Evolutionary conservation across 1,140 invertebrate species (phyloP).

Genomic region (Saccostrea cuccullata): DNA sequence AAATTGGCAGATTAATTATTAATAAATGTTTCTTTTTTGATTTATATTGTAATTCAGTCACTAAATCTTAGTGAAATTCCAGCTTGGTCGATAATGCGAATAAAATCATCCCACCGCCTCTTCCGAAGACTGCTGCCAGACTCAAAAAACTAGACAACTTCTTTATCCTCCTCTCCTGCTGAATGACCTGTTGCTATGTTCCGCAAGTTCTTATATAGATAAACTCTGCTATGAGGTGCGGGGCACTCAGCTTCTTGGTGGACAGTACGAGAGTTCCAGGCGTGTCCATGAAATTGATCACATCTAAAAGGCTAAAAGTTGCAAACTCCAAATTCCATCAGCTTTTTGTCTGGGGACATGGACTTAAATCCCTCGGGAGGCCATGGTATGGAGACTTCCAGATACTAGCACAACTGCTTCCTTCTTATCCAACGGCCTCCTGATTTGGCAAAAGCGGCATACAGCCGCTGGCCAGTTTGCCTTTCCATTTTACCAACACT

Average conservation of each 20-base stretch:
- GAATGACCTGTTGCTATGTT: neutral
- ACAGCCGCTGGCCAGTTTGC: no score
- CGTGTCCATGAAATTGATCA: neutral
- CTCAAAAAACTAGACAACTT: neutral
- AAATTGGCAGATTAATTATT: neutral
- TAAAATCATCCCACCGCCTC: neutral
- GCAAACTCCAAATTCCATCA: no score
- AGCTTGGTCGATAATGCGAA: neutral
- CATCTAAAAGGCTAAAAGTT: neutral
- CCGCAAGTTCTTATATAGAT: no score
- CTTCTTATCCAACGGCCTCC: no score
- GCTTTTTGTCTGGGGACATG: no score
- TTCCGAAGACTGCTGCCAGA: neutral
- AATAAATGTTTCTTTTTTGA: neutral
- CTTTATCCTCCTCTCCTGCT: neutral
- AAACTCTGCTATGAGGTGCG: no score
- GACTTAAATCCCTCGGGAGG: no score
- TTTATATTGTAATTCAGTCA: neutral
- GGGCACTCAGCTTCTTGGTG: neutral
- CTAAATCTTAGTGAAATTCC: conserved; percentile 3
- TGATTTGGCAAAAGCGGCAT: no score
- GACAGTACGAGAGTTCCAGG: neutral
- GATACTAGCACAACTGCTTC: no score
- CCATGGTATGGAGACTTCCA: no score
- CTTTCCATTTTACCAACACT: no score